Evolutionary conservation across 1,140 invertebrate species (phyloP).

Genomic region (Drosophila prosaltans): DNA sequence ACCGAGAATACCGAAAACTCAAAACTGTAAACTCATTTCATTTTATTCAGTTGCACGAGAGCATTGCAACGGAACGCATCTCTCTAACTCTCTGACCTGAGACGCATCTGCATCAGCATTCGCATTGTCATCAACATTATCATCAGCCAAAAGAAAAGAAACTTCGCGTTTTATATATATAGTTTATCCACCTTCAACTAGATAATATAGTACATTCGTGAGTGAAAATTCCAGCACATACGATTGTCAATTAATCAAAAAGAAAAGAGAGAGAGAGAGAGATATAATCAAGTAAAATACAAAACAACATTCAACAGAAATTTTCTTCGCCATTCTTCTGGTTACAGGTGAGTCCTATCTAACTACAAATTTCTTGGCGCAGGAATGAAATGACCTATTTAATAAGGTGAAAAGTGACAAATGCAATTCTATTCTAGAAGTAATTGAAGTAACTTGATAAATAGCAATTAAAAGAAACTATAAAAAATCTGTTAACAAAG

Average conservation of each 20-base stretch:
- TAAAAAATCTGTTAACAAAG: too few species aligned
- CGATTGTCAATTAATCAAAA: constrained; percentile 41
- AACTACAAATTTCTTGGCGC: not conserved
- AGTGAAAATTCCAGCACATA: constrained; percentile 43
- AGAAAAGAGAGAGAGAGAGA: constrained; percentile 7
- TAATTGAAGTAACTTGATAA: not conserved
- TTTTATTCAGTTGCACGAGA: constrained; percentile 63
- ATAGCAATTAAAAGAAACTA: not conserved
- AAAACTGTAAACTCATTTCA: constrained; percentile 16
- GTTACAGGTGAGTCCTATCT: constrained; percentile 47
- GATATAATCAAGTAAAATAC: not conserved
- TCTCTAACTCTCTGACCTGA: constrained; percentile 29
- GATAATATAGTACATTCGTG: constrained; percentile 27
- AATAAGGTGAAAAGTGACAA: constrained; percentile 33
- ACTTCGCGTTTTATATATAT: not conserved
- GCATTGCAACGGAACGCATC: constrained; percentile 64
- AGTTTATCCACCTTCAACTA: not conserved
- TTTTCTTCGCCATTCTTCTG: constrained; percentile 36
- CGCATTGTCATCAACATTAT: constrained; percentile 6
- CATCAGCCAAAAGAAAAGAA: constrained; percentile 21
- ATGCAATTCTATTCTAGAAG: constrained; percentile 36
- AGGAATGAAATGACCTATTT: constrained; percentile 52
- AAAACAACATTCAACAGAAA: constrained; percentile 32
- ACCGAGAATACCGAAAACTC: constrained; percentile 19
- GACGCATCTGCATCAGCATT: constrained; percentile 26